Conservation (phyloP, 2,113 vertebrate species). For the Campylorhamphus procurvoides region DNA sequence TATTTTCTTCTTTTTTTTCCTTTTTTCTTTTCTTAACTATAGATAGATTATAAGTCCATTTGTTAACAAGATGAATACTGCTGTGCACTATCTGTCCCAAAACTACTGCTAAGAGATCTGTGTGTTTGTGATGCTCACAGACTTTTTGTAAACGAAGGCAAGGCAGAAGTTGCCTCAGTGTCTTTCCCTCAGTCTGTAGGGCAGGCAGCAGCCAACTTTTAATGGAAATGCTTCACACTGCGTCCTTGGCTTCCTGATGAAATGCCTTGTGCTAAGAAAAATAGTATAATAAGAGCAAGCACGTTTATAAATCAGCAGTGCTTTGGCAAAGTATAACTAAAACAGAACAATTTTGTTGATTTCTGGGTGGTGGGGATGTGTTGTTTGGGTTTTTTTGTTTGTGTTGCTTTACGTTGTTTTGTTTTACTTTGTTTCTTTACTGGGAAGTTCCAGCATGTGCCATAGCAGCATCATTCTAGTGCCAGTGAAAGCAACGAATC, state of each 20-base stretch:
- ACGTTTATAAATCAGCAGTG: background rate
- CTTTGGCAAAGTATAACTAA: background rate
- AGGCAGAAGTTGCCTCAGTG: background rate
- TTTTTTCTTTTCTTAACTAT: background rate
- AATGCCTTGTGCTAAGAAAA: background rate
- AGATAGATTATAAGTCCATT: background rate
- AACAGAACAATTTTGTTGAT: background rate
- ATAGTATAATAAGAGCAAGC: background rate
- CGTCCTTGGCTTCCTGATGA: background rate
- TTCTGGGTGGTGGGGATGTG: background rate
- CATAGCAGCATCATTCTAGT: background rate
- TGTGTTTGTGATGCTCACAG: background rate
- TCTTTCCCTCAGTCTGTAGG: background rate
- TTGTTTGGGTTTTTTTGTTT: background rate
- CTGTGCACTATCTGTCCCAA: background rate
- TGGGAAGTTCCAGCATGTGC: background rate
- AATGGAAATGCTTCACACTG: background rate
- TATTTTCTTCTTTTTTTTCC: background rate
- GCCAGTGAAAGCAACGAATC: background rate
- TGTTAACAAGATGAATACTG: background rate
- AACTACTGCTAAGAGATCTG: background rate
- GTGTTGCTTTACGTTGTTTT: background rate
- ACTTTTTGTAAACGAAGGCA: background rate
- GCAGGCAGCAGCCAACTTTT: background rate
- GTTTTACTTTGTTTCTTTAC: background rate